These are phyloP conservation scores for Pomphorhynchus laevis DNA, from an alignment of 1,140 invertebrate species.

Conservation along the genomic window DNA sequence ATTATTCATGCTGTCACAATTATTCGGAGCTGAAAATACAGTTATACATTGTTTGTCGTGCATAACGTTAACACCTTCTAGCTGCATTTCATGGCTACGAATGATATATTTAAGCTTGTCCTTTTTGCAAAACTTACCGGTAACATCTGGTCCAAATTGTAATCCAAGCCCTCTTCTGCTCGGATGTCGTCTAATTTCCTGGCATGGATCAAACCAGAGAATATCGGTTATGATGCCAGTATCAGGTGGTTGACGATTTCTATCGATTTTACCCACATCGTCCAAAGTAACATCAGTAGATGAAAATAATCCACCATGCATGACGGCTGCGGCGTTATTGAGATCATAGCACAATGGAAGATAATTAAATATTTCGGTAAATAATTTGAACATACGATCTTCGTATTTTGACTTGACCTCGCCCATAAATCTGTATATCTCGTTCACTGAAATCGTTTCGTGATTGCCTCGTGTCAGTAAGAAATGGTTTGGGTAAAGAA, in stretches of 20 bases:
- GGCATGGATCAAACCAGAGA: slow-evolving; percentile 85
- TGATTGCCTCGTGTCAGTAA: slow-evolving; percentile 92
- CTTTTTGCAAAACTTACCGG: slow-evolving; percentile 21
- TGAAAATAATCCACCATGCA: slow-evolving; percentile 71
- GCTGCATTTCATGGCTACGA: slow-evolving; percentile 85
- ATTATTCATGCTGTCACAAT: slow-evolving; percentile 96
- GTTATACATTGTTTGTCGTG: slow-evolving; percentile 36
- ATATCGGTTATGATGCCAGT: slow-evolving; percentile 63
- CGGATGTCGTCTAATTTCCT: slow-evolving; percentile 38
- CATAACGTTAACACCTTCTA: slow-evolving; percentile 59
- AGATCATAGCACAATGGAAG: slow-evolving; percentile 73
- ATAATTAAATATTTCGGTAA: slow-evolving; percentile 92
- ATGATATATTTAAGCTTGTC: slow-evolving; percentile 71
- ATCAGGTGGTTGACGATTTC: slow-evolving; percentile 78
- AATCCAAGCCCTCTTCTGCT: slow-evolving; percentile 70
- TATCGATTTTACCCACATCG: slow-evolving; percentile 46
- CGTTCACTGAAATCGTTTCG: slow-evolving; percentile 86
- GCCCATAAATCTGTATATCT: slow-evolving; percentile 92
- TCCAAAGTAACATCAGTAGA: slow-evolving; percentile 50
- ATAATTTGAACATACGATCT: slow-evolving; percentile 61
- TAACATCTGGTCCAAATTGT: slow-evolving; percentile 4
- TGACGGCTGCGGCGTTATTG: slow-evolving; percentile 53
- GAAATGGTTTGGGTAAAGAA: slow-evolving; percentile 79
- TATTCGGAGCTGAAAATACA: slow-evolving; percentile 58
- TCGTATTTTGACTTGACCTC: slow-evolving; percentile 77